A percentile compares a stretch with the other conserved stretches of the same genome.
These are phyloP conservation scores for Caranx ignobilis DNA, from an alignment of 2,113 vertebrate species.

Conservation along the genomic window DNA sequence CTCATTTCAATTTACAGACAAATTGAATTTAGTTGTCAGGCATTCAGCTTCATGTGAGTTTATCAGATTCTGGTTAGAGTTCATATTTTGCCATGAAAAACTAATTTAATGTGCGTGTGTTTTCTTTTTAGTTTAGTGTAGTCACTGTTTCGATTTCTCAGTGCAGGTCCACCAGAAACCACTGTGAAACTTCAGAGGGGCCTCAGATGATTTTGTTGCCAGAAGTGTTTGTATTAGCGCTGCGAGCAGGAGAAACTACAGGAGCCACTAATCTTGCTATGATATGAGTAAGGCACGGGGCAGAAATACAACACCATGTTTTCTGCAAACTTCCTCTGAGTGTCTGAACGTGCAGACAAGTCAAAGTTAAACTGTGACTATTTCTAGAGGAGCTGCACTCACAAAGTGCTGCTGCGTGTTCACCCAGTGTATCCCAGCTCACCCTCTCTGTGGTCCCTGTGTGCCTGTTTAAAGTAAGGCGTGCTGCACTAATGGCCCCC, in stretches of 20 bases:
- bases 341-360: constrained; percentile 24
- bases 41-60: neutral
- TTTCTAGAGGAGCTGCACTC: constrained; percentile 34
- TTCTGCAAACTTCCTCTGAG: constrained; percentile 8
- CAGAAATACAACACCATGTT: constrained; percentile 6
- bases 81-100: constrained; percentile 3
- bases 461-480: constrained; percentile 56
- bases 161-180: neutral
- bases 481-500: constrained; percentile 52
- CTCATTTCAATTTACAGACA: neutral
- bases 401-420: constrained; percentile 24
- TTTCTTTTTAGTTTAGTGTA: neutral
- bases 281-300: neutral
- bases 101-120: neutral
- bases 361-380: constrained; percentile 16
- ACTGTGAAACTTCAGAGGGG: neutral
- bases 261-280: neutral
- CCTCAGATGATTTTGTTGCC: neutral
- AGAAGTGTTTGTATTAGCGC: constrained; percentile 9
- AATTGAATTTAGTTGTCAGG: neutral
- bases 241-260: neutral
- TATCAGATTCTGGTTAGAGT: neutral
- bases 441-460: constrained; percentile 41
- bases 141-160: neutral
- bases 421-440: constrained; percentile 35